Evolutionary conservation across 2,797 vertebrate genomes (phyloP).

Genomic region (Neosalanx taihuensis): DNA sequence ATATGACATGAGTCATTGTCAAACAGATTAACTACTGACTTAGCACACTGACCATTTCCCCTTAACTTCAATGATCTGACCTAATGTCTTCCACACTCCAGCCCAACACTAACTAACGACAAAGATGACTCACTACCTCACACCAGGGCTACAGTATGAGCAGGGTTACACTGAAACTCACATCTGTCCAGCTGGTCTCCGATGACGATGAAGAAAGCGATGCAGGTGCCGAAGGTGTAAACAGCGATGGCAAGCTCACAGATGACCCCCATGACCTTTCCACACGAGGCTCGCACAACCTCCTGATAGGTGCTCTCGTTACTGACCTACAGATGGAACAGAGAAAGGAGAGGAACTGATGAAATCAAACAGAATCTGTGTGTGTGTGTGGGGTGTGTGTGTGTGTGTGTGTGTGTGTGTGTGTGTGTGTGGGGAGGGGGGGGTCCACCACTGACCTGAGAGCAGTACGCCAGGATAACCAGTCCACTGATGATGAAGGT

Average conservation of each 20-base stretch:
- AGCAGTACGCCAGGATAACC: constrained; percentile 94
- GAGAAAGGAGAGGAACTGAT: not conserved
- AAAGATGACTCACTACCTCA: no score
- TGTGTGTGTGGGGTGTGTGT: constrained; percentile 7
- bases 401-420: constrained; percentile 7
- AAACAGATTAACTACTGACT: not conserved
- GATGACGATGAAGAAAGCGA: constrained; percentile 97
- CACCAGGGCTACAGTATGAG: no score
- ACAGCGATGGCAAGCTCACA: constrained; percentile 90
- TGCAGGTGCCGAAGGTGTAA: constrained; percentile 97
- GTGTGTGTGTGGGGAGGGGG: not conserved
- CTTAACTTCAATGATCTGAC: no score
- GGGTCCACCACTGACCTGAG: constrained; percentile 67
- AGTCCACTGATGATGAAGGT: constrained; percentile 94
- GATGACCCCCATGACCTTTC: constrained; percentile 82
- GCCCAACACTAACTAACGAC: no score
- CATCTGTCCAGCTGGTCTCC: constrained; percentile 95
- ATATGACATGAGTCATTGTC: not conserved
- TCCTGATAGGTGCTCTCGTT: constrained; percentile 95
- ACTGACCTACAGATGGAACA: constrained; percentile 72
- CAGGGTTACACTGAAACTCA: constrained; percentile 64
- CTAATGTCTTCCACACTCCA: no score
- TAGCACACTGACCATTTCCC: no score
- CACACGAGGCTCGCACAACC: constrained; percentile 91
- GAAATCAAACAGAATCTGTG: not conserved